Percentiles rank a stretch among this genome's conserved stretches.
Evolutionary conservation across 2,888 invertebrate species (phyloP).

Genomic region (Callosobruchus maculatus): DNA sequence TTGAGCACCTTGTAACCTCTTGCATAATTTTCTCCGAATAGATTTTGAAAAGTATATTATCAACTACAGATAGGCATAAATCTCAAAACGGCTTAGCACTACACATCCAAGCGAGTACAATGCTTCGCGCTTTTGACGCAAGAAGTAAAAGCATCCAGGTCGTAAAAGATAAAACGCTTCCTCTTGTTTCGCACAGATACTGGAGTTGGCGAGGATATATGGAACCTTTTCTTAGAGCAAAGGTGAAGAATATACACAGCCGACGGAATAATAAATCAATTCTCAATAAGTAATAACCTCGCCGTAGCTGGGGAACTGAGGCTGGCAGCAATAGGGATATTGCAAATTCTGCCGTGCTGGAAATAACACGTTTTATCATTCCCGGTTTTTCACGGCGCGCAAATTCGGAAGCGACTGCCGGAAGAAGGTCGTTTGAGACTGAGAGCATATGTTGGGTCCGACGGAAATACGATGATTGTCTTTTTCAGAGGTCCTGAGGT

Average conservation of each 20-base stretch:
- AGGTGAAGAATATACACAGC: neutral
- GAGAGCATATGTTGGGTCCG: neutral
- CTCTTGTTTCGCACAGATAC: neutral
- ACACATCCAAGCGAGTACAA: too few species aligned
- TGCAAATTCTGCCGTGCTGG: neutral
- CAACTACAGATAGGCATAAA: too few species aligned
- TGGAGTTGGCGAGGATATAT: neutral
- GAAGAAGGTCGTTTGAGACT: neutral
- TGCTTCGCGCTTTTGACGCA: neutral
- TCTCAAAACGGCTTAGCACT: too few species aligned
- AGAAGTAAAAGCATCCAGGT: neutral
- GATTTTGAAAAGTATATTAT: too few species aligned
- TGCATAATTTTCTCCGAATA: too few species aligned
- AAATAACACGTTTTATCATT: neutral
- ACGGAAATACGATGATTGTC: neutral
- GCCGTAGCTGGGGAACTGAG: neutral
- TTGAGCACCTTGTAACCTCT: too few species aligned
- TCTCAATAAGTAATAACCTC: neutral
- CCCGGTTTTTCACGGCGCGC: neutral
- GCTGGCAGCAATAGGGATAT: neutral
- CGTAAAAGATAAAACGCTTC: slow-evolving; percentile 6
- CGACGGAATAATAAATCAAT: neutral
- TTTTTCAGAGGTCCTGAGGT: too few species aligned
- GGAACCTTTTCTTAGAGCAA: neutral
- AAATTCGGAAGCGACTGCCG: neutral